These are phyloP conservation scores for Platorchestia sp. DNA, from an alignment of 1,140 invertebrate genomes.

Conservation along the genomic window DNA sequence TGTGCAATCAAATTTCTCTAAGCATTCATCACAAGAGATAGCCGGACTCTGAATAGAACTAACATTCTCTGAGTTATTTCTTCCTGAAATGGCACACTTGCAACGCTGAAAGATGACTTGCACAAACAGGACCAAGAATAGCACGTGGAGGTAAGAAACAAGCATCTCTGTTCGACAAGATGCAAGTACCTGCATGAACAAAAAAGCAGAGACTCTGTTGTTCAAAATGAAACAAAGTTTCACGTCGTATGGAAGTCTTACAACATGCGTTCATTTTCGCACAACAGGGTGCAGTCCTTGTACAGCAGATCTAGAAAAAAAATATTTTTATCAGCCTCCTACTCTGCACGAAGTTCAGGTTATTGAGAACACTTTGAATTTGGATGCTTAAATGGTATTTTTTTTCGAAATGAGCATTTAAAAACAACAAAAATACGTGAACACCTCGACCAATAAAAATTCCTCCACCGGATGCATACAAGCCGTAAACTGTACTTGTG, in stretches of 20 bases:
- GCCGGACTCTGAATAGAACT: not conserved
- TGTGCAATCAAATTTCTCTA: not conserved
- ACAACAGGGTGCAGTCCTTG: not conserved
- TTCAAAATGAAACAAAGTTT: not conserved
- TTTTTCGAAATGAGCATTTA: too few relatives aligned
- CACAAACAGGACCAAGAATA: not conserved
- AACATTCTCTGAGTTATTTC: not conserved
- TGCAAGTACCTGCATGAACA: not conserved
- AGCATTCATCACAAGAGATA: not conserved
- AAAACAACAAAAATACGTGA: too few relatives aligned
- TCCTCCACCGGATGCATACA: too few relatives aligned
- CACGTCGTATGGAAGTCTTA: not conserved
- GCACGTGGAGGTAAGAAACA: not conserved
- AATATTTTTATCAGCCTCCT: not conserved
- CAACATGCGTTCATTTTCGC: not conserved
- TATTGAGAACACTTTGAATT: too few relatives aligned
- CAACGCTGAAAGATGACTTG: not conserved
- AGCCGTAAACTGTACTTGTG: too few relatives aligned
- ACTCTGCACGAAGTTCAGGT: not conserved
- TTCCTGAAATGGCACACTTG: not conserved
- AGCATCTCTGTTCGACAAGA: not conserved
- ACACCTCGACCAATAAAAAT: too few relatives aligned
- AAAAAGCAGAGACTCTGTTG: not conserved
- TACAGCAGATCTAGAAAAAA: not conserved
- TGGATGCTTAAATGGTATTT: too few relatives aligned